A percentile compares a stretch with the other conserved stretches of the same genome.
These are phyloP conservation scores for Saxidomus purpurata DNA, from an alignment of 1,140 invertebrate genomes.

Conservation along the genomic window DNA sequence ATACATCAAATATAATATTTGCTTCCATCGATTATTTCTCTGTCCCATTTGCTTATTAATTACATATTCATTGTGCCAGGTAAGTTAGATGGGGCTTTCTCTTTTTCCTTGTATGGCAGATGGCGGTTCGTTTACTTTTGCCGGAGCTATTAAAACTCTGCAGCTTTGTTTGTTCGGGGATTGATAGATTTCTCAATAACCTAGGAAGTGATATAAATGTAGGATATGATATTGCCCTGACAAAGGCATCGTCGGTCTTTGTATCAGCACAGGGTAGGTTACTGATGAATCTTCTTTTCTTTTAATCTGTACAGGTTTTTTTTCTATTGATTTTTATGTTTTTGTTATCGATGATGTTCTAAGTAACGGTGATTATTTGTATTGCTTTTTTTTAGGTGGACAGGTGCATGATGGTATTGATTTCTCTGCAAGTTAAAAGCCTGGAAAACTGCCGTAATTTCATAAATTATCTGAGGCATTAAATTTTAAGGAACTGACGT, in stretches of 20 bases:
- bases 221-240: background rate
- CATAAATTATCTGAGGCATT: background rate
- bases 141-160: constrained; percentile 27
- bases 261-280: background rate
- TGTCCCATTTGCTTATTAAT: constrained; percentile 62
- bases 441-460: background rate
- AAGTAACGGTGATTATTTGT: background rate
- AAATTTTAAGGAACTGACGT: background rate
- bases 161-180: constrained; percentile 52
- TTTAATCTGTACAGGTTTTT: background rate
- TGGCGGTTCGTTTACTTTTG: constrained; percentile 51
- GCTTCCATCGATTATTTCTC: constrained; percentile 16
- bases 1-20: constrained; percentile 67
- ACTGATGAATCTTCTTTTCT: background rate
- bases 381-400: background rate
- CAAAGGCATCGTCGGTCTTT: background rate
- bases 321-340: background rate
- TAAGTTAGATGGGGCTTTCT: constrained; percentile 48
- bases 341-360: background rate
- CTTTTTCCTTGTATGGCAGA: constrained; percentile 34
- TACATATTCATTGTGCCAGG: constrained; percentile 55
- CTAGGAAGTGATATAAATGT: constrained; percentile 22
- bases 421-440: background rate
- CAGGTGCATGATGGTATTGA: background rate
- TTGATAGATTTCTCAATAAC: constrained; percentile 43